Conservation (phyloP, 2,113 vertebrate genomes). For the Psettodes erumei region DNA sequence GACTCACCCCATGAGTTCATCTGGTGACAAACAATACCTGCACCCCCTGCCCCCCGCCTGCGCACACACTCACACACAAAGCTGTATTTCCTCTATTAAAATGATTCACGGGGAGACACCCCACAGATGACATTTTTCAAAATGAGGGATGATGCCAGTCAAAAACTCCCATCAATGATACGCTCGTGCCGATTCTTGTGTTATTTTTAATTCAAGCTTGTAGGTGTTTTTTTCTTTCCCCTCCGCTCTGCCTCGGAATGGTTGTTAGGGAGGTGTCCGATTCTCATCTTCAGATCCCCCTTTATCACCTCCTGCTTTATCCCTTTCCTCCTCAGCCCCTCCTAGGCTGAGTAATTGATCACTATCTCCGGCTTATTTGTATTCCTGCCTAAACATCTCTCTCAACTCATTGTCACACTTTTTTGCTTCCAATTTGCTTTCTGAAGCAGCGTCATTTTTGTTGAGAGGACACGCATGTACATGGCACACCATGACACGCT, state of each 20-base stretch:
- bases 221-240: slow-evolving; percentile 42
- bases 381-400: slow-evolving; percentile 64
- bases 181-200: slow-evolving; percentile 31
- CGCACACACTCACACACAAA: slow-evolving; percentile 56
- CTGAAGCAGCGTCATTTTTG: slow-evolving; percentile 34
- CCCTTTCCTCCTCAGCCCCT: slow-evolving; percentile 26
- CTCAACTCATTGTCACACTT: slow-evolving; percentile 36
- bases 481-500: not conserved
- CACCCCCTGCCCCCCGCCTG: slow-evolving; percentile 52
- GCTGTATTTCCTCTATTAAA: slow-evolving; percentile 75
- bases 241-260: slow-evolving; percentile 29
- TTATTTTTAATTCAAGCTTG: slow-evolving; percentile 59
- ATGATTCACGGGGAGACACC: slow-evolving; percentile 76
- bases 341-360: slow-evolving; percentile 69
- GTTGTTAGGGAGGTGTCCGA: slow-evolving; percentile 51
- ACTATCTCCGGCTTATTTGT: slow-evolving; percentile 69
- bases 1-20: slow-evolving; percentile 78
- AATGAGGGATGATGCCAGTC: slow-evolving; percentile 78
- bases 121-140: slow-evolving; percentile 74
- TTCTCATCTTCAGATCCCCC: slow-evolving; percentile 51
- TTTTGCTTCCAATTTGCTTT: slow-evolving; percentile 44
- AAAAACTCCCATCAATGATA: slow-evolving; percentile 66
- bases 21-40: slow-evolving; percentile 80
- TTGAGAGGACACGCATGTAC: slow-evolving; percentile 26
- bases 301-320: slow-evolving; percentile 38